Percentiles rank a stretch among this genome's conserved stretches.
phyloP scores from a whole-genome alignment of 1,140 invertebrate species.

The Oryzaephilus surinamensis region DNA sequence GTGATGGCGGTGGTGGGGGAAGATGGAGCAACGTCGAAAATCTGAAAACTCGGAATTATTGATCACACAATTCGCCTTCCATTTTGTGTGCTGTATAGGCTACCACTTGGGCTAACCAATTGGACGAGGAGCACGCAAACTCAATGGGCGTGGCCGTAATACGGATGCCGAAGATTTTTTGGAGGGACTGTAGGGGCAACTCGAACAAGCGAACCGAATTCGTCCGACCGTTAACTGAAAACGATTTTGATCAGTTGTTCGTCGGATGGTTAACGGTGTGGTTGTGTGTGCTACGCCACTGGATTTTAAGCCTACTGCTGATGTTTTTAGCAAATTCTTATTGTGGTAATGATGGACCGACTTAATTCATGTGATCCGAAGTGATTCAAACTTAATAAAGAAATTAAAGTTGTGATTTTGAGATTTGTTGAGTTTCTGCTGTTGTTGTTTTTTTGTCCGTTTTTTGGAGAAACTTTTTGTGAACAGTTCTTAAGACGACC shows the following conservation, averaged over 20 bases:
- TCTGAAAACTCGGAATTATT: conserved; percentile 21
- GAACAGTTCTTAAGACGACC: conserved; percentile 19
- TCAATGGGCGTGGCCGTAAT: conserved; percentile 20
- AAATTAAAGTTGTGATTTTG: too few species aligned
- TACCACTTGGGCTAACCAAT: conserved; percentile 27
- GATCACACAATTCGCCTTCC: conserved; percentile 35
- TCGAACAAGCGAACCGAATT: conserved; percentile 13
- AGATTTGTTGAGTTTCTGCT: conserved; percentile 2
- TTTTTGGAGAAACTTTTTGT: conserved; percentile 23
- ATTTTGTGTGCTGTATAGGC: conserved; percentile 33
- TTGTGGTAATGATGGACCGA: too few species aligned
- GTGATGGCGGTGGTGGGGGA: not conserved
- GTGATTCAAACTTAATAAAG: too few species aligned
- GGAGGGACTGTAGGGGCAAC: conserved; percentile 4
- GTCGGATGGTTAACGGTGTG: too few species aligned
- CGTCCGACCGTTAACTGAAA: conserved; percentile 13
- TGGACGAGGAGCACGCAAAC: conserved; percentile 11
- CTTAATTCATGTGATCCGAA: too few species aligned
- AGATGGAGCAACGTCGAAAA: conserved; percentile 9
- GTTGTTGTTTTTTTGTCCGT: not conserved
- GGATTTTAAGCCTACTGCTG: too few species aligned
- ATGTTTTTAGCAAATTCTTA: too few species aligned
- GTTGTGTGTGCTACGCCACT: too few species aligned
- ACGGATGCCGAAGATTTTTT: too few species aligned
- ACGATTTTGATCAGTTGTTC: conserved; percentile 17